Evolutionary conservation across 2,888 invertebrate genomes (phyloP), one percentile per base, ranked within the genome.

Genomic region (Microplitis manilae): DNA sequence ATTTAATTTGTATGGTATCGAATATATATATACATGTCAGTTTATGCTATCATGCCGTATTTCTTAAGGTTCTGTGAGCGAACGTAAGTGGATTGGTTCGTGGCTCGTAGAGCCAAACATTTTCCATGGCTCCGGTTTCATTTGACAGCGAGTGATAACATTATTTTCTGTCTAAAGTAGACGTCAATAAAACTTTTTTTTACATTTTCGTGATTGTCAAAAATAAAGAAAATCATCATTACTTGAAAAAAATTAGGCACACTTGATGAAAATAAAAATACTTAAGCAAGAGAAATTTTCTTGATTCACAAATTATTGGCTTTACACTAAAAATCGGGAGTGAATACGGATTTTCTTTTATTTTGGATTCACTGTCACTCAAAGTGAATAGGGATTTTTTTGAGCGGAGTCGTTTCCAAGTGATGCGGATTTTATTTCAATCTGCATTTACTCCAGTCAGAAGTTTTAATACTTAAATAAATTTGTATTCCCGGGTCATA

Each of bases 41-140:
- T 69, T 69, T 9, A 68, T 69, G 73, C 39, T 30, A 68, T 77
- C 64, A 68, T 68, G 38, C 20, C 38, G 73, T 77, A 62, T 59
- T 68, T 70, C 69, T 67, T 68, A 70, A 50, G 17, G 70, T 65
- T 62, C 60, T 60, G 17, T 50, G 60, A 65, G 38, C 62, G 30
- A 64, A 68, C 65, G 77, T 77, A 77, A 77, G 77, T 77, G 77
- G 73, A 77, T 77, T 77, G 73, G 73, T 77, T 74, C 74, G 77
- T 59, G 73, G 73, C 15, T 69, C 68, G 68, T 50, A 20, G 73
- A 73, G 73, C 73, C 73, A 73, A 77, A 73, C 68, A 73, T 8
- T 77, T 20, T 74, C 67, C 68, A 59, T 15, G 30, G 69, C 50
- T 72, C 68, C 74, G n/a, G 41, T 62, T 61, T 50, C 50, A 7